phyloP scores from a whole-genome alignment of 1,140 invertebrate genomes.

The Latrodectus geometricus region DNA sequence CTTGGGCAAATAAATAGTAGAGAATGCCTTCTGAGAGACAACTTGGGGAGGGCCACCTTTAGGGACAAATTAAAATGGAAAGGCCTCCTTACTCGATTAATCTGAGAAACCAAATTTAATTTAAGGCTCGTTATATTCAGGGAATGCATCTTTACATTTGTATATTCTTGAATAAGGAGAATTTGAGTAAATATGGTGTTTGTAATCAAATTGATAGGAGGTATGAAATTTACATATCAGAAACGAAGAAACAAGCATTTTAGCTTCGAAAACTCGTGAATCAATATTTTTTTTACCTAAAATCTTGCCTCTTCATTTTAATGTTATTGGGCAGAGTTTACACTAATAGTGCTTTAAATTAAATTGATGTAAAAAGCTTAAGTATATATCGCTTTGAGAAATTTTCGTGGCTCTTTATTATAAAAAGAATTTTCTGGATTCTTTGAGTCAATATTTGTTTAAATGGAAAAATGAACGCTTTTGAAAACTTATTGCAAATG shows the following conservation, averaged over 20 bases:
- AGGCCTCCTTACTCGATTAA: constrained; percentile 45
- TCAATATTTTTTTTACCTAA: not conserved
- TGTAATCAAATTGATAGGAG: not conserved
- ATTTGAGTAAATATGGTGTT: not conserved
- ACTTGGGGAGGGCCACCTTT: constrained; percentile 1
- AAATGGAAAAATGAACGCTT: no score
- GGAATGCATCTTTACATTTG: not conserved
- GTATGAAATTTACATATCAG: not conserved
- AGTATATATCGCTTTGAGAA: no score
- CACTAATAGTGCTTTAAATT: no score
- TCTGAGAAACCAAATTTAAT: constrained; percentile 36
- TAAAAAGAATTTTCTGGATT: no score
- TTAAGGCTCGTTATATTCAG: constrained; percentile 22
- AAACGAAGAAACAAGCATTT: not conserved
- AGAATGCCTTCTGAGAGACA: not conserved
- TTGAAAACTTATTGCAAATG: no score
- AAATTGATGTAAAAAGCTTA: no score
- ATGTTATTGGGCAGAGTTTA: no score
- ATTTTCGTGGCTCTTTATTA: no score
- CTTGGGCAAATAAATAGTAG: constrained; percentile 34
- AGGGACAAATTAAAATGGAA: constrained; percentile 50
- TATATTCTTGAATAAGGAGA: not conserved
- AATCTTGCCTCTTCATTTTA: not conserved
- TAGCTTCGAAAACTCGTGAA: no score
- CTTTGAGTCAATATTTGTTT: no score